Conservation (phyloP, 2,797 vertebrate genomes). For the Rhinella marina region DNA sequence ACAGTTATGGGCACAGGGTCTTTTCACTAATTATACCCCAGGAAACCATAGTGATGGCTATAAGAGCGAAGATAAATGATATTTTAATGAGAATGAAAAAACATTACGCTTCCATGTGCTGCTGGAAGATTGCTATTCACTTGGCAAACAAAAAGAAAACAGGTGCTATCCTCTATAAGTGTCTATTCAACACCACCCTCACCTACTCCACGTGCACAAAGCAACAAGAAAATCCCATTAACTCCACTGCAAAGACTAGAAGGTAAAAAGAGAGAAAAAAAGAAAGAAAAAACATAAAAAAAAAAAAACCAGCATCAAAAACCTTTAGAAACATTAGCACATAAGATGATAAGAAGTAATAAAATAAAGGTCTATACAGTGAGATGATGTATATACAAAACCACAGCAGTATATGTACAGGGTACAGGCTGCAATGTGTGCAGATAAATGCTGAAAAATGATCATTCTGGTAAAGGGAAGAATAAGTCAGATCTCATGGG, state of each 20-base stretch:
- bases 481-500: not conserved
- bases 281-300: not conserved
- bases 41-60: constrained; percentile 2
- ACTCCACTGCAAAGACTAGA: not conserved
- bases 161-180: constrained; percentile 38
- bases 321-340: not conserved
- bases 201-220: constrained; percentile 9
- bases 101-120: not conserved
- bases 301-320: not conserved
- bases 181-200: constrained; percentile 2
- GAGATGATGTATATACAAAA: not conserved
- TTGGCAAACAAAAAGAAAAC: constrained; percentile 38
- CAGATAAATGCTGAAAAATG: not conserved
- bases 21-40: not conserved
- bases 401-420: not conserved
- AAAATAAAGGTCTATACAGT: not conserved
- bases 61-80: not conserved
- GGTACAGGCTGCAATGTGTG: not conserved
- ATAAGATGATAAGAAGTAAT: not conserved
- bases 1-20: not conserved
- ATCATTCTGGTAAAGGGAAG: not conserved
- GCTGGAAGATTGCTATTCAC: constrained; percentile 36
- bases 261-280: not conserved
- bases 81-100: constrained; percentile 38
- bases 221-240: constrained; percentile 49